Base-by-base conservation (phyloP, 2,113 vertebrate genomes). In the Heliornis fulica region DNA sequence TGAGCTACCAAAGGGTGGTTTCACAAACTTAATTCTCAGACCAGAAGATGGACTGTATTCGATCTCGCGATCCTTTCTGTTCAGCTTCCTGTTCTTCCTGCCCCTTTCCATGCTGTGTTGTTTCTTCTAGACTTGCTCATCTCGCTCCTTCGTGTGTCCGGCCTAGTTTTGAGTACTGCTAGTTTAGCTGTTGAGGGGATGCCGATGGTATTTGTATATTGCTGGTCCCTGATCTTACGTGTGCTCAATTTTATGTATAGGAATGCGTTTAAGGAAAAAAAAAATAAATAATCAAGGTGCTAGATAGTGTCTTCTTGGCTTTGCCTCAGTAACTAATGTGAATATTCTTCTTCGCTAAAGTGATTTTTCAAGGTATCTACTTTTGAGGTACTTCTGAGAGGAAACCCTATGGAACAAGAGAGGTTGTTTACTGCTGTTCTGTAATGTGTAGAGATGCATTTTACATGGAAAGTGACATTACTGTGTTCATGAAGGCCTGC, bases 261-360 rank as follows among this genome's bases (percentile, higher is more conserved):
- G 90, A 93, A 87, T 94, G 92, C 6, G 18, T 94, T 96, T 95
- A 97, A 94, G 78, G 19, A 87, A 89, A 83, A 68, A 83, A 72
- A 85, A 74, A 76, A 60, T 16, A 94, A 50, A 48, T 25, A 50
- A 50, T 25, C 82, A 94, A 97, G 96, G 95, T 96, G 94, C 96
- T 97, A 97, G 96, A 93, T 96, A 94, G 90, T 97, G 93, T 96
- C 83, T 93, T 93, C 93, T 95, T 96, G 94, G 90, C 93, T 96
- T 95, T 89, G 92, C 92, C 94, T 94, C 92, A 81, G 92, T 96
- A 95, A 94, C 72, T 95, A 94, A 94, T 96, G 94, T 96, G 91
- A 94, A 96, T 96, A 93, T 89, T 93, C 79, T 93, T 91, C 84
- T 92, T 93, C 75, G 76, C 96, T 34, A 93, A 90, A 94, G 85